These are phyloP conservation scores for Lasioglossum morio DNA, from an alignment of 2,888 invertebrate genomes.

Conservation along the genomic window DNA sequence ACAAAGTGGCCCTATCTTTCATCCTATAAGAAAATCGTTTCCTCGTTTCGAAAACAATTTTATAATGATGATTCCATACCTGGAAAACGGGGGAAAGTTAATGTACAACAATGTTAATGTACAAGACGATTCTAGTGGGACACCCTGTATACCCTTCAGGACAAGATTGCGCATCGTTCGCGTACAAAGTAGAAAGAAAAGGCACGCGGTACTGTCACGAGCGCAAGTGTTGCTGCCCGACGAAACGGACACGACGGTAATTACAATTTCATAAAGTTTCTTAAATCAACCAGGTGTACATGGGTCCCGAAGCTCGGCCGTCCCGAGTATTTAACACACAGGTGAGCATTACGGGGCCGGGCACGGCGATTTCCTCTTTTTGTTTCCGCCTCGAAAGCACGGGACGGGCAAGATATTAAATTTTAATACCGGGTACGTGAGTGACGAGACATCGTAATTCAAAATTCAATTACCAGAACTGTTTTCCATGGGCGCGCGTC, in stretches of 20 bases:
- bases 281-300: conserved; percentile 39
- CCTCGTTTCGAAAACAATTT: too few species aligned
- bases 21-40: background rate
- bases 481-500: conserved; percentile 31
- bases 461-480: conserved; percentile 56
- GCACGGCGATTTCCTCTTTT: conserved; percentile 10
- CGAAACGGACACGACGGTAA: conserved; percentile 18
- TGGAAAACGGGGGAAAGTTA: too few species aligned
- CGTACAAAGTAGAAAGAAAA: background rate
- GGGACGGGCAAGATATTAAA: conserved; percentile 50
- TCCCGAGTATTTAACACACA: conserved; percentile 29
- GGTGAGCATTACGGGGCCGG: conserved; percentile 17
- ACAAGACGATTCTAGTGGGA: background rate
- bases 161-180: background rate
- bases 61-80: too few species aligned
- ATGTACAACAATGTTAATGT: too few species aligned
- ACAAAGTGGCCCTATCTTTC: background rate
- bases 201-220: background rate
- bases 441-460: conserved; percentile 47
- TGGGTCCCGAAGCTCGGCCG: conserved; percentile 1
- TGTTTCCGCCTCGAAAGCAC: conserved; percentile 8
- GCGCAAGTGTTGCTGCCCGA: background rate
- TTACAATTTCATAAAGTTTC: conserved; percentile 36
- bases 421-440: conserved; percentile 47
- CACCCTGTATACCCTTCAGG: background rate